Evolutionary conservation across 2,888 invertebrate genomes (phyloP).

Genomic region (Drosophila kuntzei): DNA sequence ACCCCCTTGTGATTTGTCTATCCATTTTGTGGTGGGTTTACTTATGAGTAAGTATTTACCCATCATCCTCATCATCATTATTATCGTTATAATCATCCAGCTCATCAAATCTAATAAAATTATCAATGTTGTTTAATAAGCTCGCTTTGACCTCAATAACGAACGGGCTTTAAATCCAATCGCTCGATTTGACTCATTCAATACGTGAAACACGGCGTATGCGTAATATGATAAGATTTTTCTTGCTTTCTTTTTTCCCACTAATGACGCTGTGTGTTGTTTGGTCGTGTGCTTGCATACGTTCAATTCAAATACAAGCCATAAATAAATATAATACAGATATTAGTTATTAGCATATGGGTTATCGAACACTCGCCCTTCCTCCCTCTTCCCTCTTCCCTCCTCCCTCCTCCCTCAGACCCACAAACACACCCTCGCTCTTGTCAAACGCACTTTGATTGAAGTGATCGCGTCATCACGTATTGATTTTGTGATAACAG

Average conservation of each 20-base stretch:
- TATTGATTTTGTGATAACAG: constrained; percentile 76
- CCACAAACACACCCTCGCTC: neutral
- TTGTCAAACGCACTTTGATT: neutral
- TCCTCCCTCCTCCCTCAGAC: neutral
- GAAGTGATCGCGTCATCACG: constrained; percentile 65
- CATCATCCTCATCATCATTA: constrained; percentile 36
- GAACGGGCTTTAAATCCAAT: constrained; percentile 38
- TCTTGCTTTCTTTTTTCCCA: constrained; percentile 27
- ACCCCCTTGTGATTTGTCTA: constrained; percentile 31
- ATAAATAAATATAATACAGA: constrained; percentile 79
- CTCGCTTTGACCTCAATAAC: constrained; percentile 65
- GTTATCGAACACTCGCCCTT: constrained; percentile 47
- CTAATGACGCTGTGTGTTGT: constrained; percentile 65
- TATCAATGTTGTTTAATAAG: constrained; percentile 72
- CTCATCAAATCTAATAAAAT: constrained; percentile 64
- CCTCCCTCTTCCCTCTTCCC: neutral
- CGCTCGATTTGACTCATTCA: constrained; percentile 8
- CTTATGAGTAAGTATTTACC: constrained; percentile 42
- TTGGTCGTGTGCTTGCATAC: constrained; percentile 69
- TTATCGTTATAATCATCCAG: constrained; percentile 35
- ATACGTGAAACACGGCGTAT: constrained; percentile 62
- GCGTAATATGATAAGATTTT: constrained; percentile 77
- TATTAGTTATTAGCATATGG: constrained; percentile 80
- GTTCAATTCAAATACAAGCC: constrained; percentile 63
- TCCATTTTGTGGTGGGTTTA: constrained; percentile 27